Conservation (phyloP, 1,140 invertebrate species). For the Diabrotica undecimpunctata region DNA sequence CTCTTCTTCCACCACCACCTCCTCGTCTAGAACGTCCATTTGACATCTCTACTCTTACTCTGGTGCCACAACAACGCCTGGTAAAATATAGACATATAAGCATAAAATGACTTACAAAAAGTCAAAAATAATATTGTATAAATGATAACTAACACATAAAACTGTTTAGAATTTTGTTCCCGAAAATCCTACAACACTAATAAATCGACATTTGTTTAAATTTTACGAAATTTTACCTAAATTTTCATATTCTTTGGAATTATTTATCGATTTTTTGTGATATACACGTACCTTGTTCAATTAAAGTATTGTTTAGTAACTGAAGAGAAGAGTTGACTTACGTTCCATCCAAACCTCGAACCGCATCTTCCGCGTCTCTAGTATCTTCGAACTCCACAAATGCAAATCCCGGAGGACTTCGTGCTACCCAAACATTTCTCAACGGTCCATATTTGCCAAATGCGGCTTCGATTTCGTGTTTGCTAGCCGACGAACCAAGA, state of each 20-base stretch:
- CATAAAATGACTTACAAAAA: too few relatives aligned
- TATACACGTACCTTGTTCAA: too few relatives aligned
- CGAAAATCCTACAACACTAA: too few relatives aligned
- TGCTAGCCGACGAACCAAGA: conserved; percentile 84
- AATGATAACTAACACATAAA: too few relatives aligned
- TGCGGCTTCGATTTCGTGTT: conserved; percentile 86
- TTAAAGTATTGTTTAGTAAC: too few relatives aligned
- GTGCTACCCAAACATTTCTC: conserved; percentile 95
- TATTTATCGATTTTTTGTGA: too few relatives aligned
- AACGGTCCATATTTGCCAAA: conserved; percentile 94
- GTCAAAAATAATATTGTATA: too few relatives aligned
- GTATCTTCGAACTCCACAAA: conserved; percentile 98
- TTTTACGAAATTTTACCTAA: too few relatives aligned
- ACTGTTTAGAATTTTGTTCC: too few relatives aligned
- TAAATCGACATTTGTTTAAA: too few relatives aligned
- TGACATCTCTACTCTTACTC: conserved; percentile 84
- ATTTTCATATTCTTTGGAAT: too few relatives aligned
- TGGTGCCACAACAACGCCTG: conserved; percentile 76
- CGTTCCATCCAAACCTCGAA: conserved; percentile 92
- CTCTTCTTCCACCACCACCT: conserved; percentile 53
- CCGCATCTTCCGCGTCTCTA: conserved; percentile 95
- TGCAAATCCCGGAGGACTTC: conserved; percentile 92
- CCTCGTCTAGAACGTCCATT: conserved; percentile 76
- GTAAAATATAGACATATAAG: background rate
- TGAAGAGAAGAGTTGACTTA: conserved; percentile 52